Base-by-base conservation (phyloP, 1,140 invertebrate species). In the Plodia interpunctella region DNA sequence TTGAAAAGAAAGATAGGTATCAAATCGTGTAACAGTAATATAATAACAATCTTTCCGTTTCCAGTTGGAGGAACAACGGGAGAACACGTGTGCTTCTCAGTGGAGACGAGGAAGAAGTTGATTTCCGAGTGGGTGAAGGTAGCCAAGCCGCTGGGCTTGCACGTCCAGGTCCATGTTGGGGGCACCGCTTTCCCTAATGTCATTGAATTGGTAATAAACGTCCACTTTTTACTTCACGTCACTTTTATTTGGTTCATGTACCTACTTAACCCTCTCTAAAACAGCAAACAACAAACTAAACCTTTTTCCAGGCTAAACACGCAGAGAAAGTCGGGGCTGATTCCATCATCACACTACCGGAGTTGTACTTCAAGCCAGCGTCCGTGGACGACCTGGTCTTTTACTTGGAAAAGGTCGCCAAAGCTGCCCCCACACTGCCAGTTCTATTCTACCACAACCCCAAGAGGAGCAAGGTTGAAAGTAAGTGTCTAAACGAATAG, bases 361-460 rank as follows among this genome's bases (percentile, higher is more conserved):
- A 96, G 59, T 80, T 96, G 1, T 97, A 95, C 74, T 94, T 94
- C 73, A 95, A 94, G 76, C 95, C 95, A 5, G 78, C 74, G 1
- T 92, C 79, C 18, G 87, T 92, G 0, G 78, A 91, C n/a, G 91
- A 95, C 38, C 81, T 97, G 57, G 93, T 94, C 0, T 80, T 91
- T 50, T 97, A 96, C 80, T 91, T 96, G 53, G 90, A 91, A 70
- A 65, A 91, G 20, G 91, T 97, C 3, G 91, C 93, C 0, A 76
- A 90, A 13, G 93, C 93, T 10, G 96, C 96, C 0, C 94, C 95
- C 0, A 93, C 93, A 13, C 93, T 94, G 1, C 96, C 96, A 0
- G 90, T 97, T n/a, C 90, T 96, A 8, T 96, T 96, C 74, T 97
- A 97, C 74, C 95, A 97, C 66, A 94, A 95, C 72, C 95, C 96